A percentile compares a stretch with the other conserved stretches of the same genome.
phyloP scores from a whole-genome alignment of 2,888 invertebrate genomes.

The Heliconius aoede region DNA sequence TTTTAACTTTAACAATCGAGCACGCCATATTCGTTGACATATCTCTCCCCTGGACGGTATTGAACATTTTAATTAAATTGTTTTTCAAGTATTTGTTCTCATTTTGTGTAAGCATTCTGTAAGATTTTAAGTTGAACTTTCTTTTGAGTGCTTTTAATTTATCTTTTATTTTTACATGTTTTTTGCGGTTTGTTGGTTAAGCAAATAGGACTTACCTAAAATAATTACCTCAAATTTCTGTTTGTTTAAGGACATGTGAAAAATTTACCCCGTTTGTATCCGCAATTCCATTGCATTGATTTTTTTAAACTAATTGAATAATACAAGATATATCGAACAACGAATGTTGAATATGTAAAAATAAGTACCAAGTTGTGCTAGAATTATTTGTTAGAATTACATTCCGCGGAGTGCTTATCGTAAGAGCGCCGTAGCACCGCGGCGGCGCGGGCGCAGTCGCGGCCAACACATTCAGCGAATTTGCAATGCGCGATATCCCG shows the following conservation, averaged over 20 bases:
- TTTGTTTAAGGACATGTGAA: neutral
- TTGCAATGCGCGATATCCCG: constrained; percentile 83
- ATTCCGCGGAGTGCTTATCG: constrained; percentile 72
- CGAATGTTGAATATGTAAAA: neutral
- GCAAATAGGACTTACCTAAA: neutral
- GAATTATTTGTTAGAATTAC: constrained; percentile 65
- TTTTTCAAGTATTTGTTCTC: constrained; percentile 70
- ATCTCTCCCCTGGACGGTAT: constrained; percentile 63
- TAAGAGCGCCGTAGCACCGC: constrained; percentile 65
- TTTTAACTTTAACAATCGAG: constrained; percentile 65
- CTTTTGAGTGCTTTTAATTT: neutral
- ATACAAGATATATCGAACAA: neutral
- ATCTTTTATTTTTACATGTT: neutral
- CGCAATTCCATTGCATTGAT: too few relatives aligned
- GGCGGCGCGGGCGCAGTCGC: constrained; percentile 51
- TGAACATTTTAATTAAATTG: constrained; percentile 71
- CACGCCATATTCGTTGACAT: constrained; percentile 57
- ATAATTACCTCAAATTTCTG: neutral
- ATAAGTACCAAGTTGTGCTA: constrained; percentile 60
- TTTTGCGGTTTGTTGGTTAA: neutral
- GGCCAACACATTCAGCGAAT: constrained; percentile 78
- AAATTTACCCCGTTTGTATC: neutral
- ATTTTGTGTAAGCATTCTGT: constrained; percentile 60
- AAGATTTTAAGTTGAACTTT: constrained; percentile 40
- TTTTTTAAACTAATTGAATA: neutral